These are phyloP conservation scores for Portevinia maculata DNA, from an alignment of 2,888 invertebrate genomes.

Conservation along the genomic window DNA sequence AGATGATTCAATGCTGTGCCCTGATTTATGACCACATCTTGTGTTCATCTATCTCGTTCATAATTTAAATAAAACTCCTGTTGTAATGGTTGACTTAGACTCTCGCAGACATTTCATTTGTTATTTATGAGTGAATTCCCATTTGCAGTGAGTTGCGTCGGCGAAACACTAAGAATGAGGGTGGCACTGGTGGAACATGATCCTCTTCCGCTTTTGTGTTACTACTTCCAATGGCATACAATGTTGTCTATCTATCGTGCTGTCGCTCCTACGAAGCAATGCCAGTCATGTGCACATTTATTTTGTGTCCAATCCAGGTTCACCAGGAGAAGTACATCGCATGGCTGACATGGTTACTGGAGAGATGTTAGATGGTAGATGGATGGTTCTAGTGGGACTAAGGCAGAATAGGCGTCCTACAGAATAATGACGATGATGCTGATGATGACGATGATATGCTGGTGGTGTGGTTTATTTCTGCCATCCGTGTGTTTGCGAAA, in stretches of 20 bases:
- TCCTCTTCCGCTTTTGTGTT: slow-evolving; percentile 49
- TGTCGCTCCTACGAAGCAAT: slow-evolving; percentile 23
- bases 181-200: slow-evolving; percentile 37
- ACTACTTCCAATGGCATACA: slow-evolving; percentile 35
- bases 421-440: slow-evolving; percentile 30
- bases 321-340: slow-evolving; percentile 38
- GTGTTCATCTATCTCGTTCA: slow-evolving; percentile 75
- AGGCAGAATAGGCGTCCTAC: slow-evolving; percentile 2
- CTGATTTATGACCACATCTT: slow-evolving; percentile 76
- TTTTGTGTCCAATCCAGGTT: slow-evolving; percentile 62
- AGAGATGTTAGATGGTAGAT: slow-evolving; percentile 37
- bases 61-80: slow-evolving; percentile 76
- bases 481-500: slow-evolving; percentile 11
- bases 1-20: slow-evolving; percentile 73
- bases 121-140: slow-evolving; percentile 65
- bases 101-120: slow-evolving; percentile 67
- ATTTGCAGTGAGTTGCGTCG: slow-evolving; percentile 42
- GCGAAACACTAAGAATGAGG: neutral
- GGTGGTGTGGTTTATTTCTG: neutral
- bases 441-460: slow-evolving; percentile 48
- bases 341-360: slow-evolving; percentile 28
- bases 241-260: slow-evolving; percentile 51
- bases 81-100: slow-evolving; percentile 70
- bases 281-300: slow-evolving; percentile 65
- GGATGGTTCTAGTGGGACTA: slow-evolving; percentile 28